Conservation (phyloP, 2,113 vertebrate species). For the Mohoua ochrocephala region DNA sequence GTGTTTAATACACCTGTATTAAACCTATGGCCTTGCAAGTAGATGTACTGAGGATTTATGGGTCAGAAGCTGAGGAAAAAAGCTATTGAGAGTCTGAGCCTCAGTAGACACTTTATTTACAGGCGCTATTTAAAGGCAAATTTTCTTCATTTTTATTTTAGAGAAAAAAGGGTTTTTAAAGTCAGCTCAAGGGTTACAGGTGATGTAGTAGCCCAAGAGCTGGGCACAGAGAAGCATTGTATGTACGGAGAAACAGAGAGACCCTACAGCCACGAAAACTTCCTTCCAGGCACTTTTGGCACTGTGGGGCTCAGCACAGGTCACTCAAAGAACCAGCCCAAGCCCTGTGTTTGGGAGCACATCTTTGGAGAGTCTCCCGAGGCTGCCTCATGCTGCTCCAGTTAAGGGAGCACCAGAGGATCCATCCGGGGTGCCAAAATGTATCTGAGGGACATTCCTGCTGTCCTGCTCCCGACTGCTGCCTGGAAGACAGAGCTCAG, state of each 20-base stretch:
- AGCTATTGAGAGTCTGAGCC: not conserved
- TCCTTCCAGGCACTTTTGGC: not conserved
- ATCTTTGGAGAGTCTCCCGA: not conserved
- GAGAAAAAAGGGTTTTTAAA: not conserved
- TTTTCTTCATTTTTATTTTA: not conserved
- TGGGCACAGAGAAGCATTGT: not conserved
- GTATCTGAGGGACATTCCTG: not conserved
- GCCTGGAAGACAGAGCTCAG: not conserved
- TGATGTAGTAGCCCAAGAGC: not conserved
- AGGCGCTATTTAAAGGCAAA: not conserved
- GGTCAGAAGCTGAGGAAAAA: conserved; percentile 1
- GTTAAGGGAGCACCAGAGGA: not conserved
- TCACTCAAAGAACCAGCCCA: not conserved
- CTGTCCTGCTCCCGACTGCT: not conserved
- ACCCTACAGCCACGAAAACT: not conserved
- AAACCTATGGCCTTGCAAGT: not conserved
- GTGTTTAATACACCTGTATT: not conserved
- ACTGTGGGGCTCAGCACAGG: not conserved
- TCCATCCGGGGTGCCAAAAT: not conserved
- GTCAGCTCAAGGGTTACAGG: not conserved
- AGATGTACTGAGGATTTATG: not conserved
- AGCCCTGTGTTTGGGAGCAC: not conserved
- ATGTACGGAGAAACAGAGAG: not conserved
- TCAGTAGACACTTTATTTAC: not conserved
- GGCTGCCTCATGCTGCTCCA: not conserved